These are phyloP conservation scores for Chouioia cunea DNA, from an alignment of 2,888 invertebrate genomes.

Conservation along the genomic window DNA sequence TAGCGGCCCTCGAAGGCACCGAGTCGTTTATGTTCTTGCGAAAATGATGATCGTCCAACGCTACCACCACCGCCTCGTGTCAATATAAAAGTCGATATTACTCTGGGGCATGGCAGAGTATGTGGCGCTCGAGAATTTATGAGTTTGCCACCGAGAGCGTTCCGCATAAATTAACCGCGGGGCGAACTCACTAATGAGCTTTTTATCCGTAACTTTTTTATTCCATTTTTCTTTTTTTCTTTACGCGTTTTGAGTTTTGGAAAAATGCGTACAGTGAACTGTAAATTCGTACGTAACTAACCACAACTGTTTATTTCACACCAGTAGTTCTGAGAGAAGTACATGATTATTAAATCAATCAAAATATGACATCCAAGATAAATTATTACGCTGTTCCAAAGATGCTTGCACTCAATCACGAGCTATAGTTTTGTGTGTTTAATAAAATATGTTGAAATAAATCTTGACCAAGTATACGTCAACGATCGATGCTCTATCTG, in stretches of 20 bases:
- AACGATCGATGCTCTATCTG: slow-evolving; percentile 29
- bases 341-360: not conserved
- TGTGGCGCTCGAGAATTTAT: slow-evolving; percentile 30
- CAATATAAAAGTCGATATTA: slow-evolving; percentile 18
- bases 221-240: slow-evolving; percentile 1
- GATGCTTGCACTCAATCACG: slow-evolving; percentile 23
- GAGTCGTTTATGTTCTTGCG: slow-evolving; percentile 5
- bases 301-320: slow-evolving; percentile 22
- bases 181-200: slow-evolving; percentile 34
- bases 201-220: slow-evolving; percentile 2
- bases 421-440: slow-evolving; percentile 39
- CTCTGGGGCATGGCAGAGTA: not conserved
- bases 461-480: not conserved
- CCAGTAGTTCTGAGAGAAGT: not conserved
- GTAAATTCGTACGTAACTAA: too few species aligned
- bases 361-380: not conserved
- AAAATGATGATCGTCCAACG: slow-evolving; percentile 16
- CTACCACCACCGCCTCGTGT: slow-evolving; percentile 4
- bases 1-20: too few species aligned
- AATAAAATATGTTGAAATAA: too few species aligned
- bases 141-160: not conserved
- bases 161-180: slow-evolving; percentile 33
- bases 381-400: not conserved
- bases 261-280: not conserved
- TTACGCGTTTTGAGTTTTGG: not conserved